Conservation (phyloP, 1,140 invertebrate species). For the Eciton burchellii region DNA sequence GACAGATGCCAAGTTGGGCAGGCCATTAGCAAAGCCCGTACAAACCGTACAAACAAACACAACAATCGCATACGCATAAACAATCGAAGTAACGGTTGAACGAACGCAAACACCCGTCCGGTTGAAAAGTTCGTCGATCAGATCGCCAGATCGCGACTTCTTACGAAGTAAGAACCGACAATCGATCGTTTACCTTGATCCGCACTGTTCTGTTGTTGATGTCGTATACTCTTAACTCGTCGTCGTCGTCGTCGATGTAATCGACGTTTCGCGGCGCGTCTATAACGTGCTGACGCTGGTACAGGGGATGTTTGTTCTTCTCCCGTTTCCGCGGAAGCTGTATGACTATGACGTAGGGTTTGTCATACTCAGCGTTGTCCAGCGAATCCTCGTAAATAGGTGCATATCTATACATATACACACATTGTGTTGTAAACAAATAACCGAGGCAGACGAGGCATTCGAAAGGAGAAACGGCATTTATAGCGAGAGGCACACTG, state of each 20-base stretch:
- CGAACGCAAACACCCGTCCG: background rate
- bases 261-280: constrained; percentile 41
- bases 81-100: background rate
- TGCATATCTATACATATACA: constrained; percentile 53
- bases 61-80: constrained; percentile 12
- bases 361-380: constrained; percentile 37
- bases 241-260: constrained; percentile 66
- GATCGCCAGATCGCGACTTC: background rate
- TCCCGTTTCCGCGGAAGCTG: constrained; percentile 68
- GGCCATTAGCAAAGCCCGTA: background rate
- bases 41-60: background rate
- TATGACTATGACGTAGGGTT: constrained; percentile 76
- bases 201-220: constrained; percentile 60
- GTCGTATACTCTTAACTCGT: constrained; percentile 59
- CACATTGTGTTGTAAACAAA: no score
- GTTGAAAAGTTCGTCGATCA: constrained; percentile 2
- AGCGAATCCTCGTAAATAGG: constrained; percentile 40
- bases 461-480: background rate
- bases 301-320: constrained; percentile 25
- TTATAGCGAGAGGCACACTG: background rate
- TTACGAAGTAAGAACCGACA: constrained; percentile 2
- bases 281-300: constrained; percentile 48
- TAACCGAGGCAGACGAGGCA: background rate
- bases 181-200: constrained; percentile 59
- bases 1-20: background rate